A percentile compares a stretch with the other conserved stretches of the same genome.
Evolutionary conservation across 2,113 vertebrate species (phyloP).

Genomic region (Meleagris gallopavo): DNA sequence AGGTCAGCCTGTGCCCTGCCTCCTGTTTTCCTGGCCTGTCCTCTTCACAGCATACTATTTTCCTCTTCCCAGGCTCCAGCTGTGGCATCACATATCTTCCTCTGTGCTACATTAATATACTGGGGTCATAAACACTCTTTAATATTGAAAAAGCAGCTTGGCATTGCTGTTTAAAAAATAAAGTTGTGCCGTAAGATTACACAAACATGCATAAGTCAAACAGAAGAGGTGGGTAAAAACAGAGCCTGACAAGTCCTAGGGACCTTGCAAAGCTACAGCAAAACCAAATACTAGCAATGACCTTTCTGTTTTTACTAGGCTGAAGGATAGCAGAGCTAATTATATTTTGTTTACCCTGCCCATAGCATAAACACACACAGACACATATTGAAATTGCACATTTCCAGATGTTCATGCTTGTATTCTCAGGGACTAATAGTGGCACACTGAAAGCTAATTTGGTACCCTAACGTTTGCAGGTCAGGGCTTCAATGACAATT

Average conservation of each 20-base stretch:
- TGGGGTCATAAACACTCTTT: neutral
- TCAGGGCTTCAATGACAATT: neutral
- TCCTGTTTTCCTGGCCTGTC: neutral
- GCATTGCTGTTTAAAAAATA: neutral
- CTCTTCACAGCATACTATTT: neutral
- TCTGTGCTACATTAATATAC: accelerated
- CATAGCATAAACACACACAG: neutral
- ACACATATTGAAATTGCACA: neutral
- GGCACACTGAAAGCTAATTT: neutral
- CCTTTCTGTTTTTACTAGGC: neutral
- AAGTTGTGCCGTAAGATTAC: neutral
- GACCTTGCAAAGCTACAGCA: neutral
- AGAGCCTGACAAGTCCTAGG: neutral
- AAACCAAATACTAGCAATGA: neutral
- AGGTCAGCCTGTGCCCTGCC: accelerated
- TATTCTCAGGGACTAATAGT: neutral
- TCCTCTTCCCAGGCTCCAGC: neutral
- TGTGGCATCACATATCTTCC: neutral
- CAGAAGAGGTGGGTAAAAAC: neutral
- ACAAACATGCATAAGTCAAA: neutral
- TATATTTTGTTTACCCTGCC: neutral
- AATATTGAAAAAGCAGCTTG: neutral
- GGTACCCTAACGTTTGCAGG: neutral
- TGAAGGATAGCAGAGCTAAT: neutral
- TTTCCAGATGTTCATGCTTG: neutral